phyloP scores from a whole-genome alignment of 1,140 invertebrate species.

The Lepidurus packardi region DNA sequence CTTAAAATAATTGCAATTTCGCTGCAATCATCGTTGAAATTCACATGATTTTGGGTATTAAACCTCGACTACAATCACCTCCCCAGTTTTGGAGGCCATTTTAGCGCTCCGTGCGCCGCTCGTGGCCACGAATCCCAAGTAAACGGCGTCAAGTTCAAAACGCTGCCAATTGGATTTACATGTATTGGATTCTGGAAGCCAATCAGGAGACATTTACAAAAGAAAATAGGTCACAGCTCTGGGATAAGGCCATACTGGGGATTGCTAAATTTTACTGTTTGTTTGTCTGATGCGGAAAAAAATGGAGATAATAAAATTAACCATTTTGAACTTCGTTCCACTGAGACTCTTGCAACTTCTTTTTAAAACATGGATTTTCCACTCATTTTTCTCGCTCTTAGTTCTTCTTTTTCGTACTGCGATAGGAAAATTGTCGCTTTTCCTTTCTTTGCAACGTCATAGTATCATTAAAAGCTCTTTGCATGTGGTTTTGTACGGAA shows the following conservation, averaged over 20 bases:
- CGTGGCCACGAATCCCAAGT: not conserved
- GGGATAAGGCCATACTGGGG: slow-evolving; percentile 2
- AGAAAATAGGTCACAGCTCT: not conserved
- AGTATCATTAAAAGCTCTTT: not conserved
- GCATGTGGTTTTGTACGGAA: not conserved
- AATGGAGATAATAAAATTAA: not conserved
- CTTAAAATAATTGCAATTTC: not conserved
- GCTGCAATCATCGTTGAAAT: not conserved
- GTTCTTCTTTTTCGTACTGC: too few species aligned
- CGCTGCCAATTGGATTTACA: not conserved
- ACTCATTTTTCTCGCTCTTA: not conserved
- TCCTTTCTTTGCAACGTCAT: not conserved
- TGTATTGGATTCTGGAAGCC: not conserved
- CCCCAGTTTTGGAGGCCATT: slow-evolving; percentile 12
- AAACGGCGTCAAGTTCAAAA: not conserved
- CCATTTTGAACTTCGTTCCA: not conserved
- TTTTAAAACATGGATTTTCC: not conserved
- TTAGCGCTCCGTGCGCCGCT: not conserved
- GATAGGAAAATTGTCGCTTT: too few species aligned
- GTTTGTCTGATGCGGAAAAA: not conserved
- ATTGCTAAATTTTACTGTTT: not conserved
- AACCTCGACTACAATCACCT: slow-evolving; percentile 7
- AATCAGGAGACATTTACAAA: not conserved
- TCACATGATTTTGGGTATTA: not conserved
- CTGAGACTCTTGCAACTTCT: slow-evolving; percentile 12